phyloP scores from a whole-genome alignment of 1,140 invertebrate species.

The Hyposmocoma kahamanoa region DNA sequence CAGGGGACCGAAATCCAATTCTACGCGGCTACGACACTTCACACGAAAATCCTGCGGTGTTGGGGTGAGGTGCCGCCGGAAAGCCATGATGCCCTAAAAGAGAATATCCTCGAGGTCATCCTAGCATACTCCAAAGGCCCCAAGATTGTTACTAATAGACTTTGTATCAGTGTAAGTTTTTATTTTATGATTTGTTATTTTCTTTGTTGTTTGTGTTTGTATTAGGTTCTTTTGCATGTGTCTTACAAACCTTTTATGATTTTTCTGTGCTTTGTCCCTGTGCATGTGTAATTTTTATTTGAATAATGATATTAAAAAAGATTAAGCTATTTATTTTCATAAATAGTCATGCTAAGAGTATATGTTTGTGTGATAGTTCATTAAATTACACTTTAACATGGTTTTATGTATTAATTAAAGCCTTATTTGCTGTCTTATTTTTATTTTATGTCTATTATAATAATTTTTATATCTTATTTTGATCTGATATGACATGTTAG shows the following conservation, averaged over 20 bases:
- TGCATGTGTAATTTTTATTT: neutral
- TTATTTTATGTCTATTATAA: too few relatives aligned
- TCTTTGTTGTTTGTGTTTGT: neutral
- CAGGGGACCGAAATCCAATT: constrained; percentile 91
- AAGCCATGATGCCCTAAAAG: constrained; percentile 83
- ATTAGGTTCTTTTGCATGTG: neutral
- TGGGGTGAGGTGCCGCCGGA: constrained; percentile 89
- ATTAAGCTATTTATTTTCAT: neutral
- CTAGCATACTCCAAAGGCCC: constrained; percentile 84
- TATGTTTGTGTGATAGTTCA: too few relatives aligned
- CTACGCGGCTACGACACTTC: constrained; percentile 92
- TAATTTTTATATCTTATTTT: too few relatives aligned
- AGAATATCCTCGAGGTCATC: constrained; percentile 84
- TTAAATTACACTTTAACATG: too few relatives aligned
- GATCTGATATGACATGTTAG: too few relatives aligned
- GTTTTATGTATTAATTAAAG: too few relatives aligned
- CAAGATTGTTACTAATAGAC: constrained; percentile 87
- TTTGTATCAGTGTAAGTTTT: constrained; percentile 88
- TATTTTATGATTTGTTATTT: neutral
- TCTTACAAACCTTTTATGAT: neutral
- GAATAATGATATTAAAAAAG: too few relatives aligned
- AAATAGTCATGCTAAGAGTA: too few relatives aligned
- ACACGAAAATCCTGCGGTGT: constrained; percentile 89
- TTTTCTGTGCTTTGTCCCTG: neutral
- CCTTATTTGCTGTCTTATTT: too few relatives aligned